Evolutionary conservation across 2,888 invertebrate species (phyloP).

Genomic region (Cosmorhoe ocellata): DNA sequence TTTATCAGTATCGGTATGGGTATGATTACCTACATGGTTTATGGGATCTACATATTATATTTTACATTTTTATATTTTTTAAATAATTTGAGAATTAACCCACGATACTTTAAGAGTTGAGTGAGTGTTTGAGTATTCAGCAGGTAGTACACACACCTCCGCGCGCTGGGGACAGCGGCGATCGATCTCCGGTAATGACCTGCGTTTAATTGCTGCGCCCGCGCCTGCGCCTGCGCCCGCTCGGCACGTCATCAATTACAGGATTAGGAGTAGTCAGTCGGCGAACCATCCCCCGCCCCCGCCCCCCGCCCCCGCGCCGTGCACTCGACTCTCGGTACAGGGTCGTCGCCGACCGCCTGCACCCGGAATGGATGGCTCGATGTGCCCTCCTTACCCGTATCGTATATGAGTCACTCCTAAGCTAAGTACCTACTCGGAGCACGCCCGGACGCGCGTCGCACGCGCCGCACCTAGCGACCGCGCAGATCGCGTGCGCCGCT

Average conservation of each 20-base stretch:
- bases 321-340: not conserved
- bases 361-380: not conserved
- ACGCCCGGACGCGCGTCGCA: too few relatives aligned
- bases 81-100: too few relatives aligned
- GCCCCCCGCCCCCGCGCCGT: not conserved
- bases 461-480: too few relatives aligned
- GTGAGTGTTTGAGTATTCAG: too few relatives aligned
- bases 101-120: not conserved
- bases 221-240: not conserved
- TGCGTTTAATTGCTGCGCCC: slow-evolving; percentile 6
- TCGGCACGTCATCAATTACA: slow-evolving; percentile 15
- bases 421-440: too few relatives aligned
- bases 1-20: too few relatives aligned
- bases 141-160: too few relatives aligned
- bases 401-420: too few relatives aligned
- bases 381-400: too few relatives aligned
- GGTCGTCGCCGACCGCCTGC: slow-evolving; percentile 7
- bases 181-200: slow-evolving; percentile 17
- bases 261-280: slow-evolving; percentile 5
- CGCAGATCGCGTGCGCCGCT: slow-evolving; percentile 15
- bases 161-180: not conserved
- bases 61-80: too few relatives aligned
- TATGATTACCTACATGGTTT: too few relatives aligned
- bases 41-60: too few relatives aligned
- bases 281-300: not conserved